Percentiles rank a stretch among this genome's conserved stretches.
phyloP scores from a whole-genome alignment of 2,888 invertebrate species.

The Coleophora flavipennella region DNA sequence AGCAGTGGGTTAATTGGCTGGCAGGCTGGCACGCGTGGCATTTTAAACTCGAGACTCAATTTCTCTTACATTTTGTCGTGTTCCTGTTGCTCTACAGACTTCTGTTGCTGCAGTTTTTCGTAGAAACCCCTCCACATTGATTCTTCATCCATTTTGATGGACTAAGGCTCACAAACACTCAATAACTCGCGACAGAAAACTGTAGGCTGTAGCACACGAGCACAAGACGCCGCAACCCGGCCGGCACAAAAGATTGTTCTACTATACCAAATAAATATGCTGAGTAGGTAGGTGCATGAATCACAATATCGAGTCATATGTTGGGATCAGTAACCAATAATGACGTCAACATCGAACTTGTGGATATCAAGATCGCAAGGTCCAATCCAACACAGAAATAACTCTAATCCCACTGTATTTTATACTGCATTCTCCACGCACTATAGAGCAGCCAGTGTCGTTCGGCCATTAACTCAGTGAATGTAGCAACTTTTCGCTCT shows the following conservation, averaged over 20 bases:
- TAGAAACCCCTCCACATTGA: conserved; percentile 85
- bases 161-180: not conserved
- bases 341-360: conserved; percentile 53
- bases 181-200: not conserved
- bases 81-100: conserved; percentile 74
- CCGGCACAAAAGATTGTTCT: conserved; percentile 5
- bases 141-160: conserved; percentile 75
- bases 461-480: too few relatives aligned
- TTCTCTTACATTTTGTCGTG: conserved; percentile 77
- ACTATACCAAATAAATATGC: not conserved
- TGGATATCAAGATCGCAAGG: conserved; percentile 23
- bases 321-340: conserved; percentile 27
- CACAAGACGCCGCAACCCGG: not conserved
- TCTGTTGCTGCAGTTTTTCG: conserved; percentile 76
- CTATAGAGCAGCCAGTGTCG: too few relatives aligned
- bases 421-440: too few relatives aligned
- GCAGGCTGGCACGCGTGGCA: too few relatives aligned
- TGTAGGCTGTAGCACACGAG: too few relatives aligned
- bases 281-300: conserved; percentile 29
- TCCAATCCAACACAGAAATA: too few relatives aligned
- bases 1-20: too few relatives aligned
- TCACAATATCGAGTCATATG: conserved; percentile 54
- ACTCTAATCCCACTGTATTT: too few relatives aligned
- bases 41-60: too few relatives aligned
- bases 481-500: too few relatives aligned